Evolutionary conservation across 2,797 vertebrate genomes (phyloP).

Genomic region (Clarias laeviceps): DNA sequence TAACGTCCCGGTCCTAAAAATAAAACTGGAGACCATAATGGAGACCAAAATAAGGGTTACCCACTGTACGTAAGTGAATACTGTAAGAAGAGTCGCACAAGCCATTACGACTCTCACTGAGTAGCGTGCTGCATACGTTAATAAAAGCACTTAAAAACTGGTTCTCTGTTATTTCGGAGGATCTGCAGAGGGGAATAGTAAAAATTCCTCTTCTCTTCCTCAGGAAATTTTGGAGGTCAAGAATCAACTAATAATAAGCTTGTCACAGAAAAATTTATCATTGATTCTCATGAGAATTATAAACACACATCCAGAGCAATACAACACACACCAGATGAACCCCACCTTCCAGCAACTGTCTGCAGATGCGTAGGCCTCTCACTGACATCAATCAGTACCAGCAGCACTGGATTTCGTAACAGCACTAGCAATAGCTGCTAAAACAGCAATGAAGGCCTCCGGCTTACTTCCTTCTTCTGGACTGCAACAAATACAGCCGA

Average conservation of each 20-base stretch:
- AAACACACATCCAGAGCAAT: background rate
- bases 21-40: slow-evolving; percentile 27
- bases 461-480: too few species aligned
- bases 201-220: background rate
- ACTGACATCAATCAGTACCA: too few species aligned
- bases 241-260: background rate
- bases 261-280: background rate
- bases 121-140: background rate
- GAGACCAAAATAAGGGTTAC: slow-evolving; percentile 20
- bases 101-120: background rate
- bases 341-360: background rate
- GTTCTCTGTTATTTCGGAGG: background rate
- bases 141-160: background rate
- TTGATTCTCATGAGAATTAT: background rate
- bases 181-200: background rate
- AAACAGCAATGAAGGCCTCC: too few species aligned
- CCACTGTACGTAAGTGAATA: slow-evolving; percentile 46
- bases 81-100: slow-evolving; percentile 35
- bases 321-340: background rate
- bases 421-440: too few species aligned
- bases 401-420: too few species aligned
- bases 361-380: too few species aligned
- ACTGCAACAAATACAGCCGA: too few species aligned
- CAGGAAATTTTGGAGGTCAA: background rate
- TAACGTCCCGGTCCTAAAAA: slow-evolving; percentile 41